These are phyloP conservation scores for Phylloscopus trochilus DNA, from an alignment of 2,113 vertebrate species.

Conservation along the genomic window DNA sequence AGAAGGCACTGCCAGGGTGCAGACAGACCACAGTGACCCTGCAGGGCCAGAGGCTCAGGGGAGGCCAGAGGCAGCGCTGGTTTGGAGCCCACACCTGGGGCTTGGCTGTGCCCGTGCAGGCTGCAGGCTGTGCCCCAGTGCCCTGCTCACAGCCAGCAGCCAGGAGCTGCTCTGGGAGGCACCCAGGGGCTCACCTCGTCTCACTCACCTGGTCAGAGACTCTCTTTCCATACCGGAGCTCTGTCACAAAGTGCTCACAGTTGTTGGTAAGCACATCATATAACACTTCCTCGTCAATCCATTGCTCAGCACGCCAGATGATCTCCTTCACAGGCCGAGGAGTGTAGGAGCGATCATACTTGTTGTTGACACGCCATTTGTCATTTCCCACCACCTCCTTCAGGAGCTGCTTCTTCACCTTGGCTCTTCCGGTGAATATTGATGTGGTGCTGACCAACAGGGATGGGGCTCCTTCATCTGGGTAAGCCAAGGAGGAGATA, in stretches of 20 bases:
- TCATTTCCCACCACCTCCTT: conserved; percentile 86
- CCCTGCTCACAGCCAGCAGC: neutral
- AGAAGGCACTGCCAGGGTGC: neutral
- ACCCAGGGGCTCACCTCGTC: fast-evolving
- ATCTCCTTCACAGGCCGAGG: conserved; percentile 82
- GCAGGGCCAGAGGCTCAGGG: neutral
- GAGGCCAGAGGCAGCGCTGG: neutral
- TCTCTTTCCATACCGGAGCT: conserved; percentile 85
- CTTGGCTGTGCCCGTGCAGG: neutral
- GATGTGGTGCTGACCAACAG: conserved; percentile 51
- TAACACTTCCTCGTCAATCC: conserved; percentile 83
- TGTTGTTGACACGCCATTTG: conserved; percentile 88
- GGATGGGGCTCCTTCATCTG: conserved; percentile 76
- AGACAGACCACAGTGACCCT: neutral
- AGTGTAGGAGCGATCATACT: conserved; percentile 80
- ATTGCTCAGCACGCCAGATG: conserved; percentile 77
- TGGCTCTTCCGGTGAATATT: conserved; percentile 86
- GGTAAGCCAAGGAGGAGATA: neutral
- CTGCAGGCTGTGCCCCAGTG: neutral
- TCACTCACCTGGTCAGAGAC: conserved; percentile 86
- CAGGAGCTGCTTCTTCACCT: conserved; percentile 90
- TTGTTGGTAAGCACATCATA: conserved; percentile 88
- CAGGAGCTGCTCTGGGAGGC: neutral
- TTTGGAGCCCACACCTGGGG: fast-evolving
- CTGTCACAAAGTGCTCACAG: conserved; percentile 94